Percentiles rank a stretch among this genome's conserved stretches.
Conservation (phyloP, 2,113 vertebrate species). For the Eulemur macaco region DNA sequence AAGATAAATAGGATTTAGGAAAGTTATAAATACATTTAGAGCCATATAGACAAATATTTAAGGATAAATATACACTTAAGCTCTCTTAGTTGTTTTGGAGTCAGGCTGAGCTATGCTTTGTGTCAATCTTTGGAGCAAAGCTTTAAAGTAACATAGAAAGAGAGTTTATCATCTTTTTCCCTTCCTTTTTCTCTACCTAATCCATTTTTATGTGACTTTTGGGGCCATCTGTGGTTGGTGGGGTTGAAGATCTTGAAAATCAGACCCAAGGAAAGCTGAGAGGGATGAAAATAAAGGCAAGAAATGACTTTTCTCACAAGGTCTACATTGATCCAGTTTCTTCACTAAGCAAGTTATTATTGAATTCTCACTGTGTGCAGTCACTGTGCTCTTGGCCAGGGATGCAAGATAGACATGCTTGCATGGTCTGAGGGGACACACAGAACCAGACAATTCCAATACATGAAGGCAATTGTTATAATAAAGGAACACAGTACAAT, state of each 20-base stretch:
- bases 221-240: background rate
- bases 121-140: background rate
- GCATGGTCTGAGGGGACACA: background rate
- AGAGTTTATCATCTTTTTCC: background rate
- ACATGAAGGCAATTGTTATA: background rate
- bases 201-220: background rate
- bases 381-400: background rate
- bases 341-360: background rate
- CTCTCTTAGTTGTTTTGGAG: background rate
- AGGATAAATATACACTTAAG: background rate
- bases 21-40: background rate
- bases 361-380: background rate
- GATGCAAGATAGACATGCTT: background rate
- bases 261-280: background rate
- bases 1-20: background rate
- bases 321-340: background rate
- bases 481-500: background rate
- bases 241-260: background rate
- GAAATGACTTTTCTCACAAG: background rate
- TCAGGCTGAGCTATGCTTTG: background rate
- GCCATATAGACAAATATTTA: background rate
- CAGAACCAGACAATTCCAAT: background rate
- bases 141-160: background rate
- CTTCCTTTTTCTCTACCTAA: background rate
- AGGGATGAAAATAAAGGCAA: background rate